A percentile compares a stretch with the other conserved stretches of the same genome.
These are phyloP conservation scores for Acropternis orthonyx DNA, from an alignment of 2,797 vertebrate species.

Conservation along the genomic window DNA sequence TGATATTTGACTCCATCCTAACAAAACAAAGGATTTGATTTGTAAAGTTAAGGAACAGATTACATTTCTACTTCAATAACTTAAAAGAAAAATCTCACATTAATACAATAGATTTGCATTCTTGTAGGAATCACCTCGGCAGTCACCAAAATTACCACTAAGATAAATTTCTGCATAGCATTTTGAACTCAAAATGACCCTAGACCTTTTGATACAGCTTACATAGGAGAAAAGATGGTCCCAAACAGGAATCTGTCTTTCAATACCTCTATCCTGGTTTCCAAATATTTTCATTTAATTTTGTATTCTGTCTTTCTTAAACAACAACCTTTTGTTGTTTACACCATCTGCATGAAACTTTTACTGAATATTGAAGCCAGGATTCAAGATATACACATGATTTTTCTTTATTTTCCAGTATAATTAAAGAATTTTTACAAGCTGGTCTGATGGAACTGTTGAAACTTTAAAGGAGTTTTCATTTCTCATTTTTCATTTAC, in stretches of 20 bases:
- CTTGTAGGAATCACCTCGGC: not conserved
- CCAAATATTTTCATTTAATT: not conserved
- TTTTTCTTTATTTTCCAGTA: not conserved
- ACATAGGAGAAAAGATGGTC: not conserved
- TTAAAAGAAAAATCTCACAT: not conserved
- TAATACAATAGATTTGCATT: not conserved
- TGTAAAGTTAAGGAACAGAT: not conserved
- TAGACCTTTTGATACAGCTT: not conserved
- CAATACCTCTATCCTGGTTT: not conserved
- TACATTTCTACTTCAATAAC: constrained; percentile 9
- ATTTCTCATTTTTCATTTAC: not conserved
- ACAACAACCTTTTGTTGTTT: not conserved
- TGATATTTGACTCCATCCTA: not conserved
- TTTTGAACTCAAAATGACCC: not conserved
- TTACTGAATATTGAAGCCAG: not conserved
- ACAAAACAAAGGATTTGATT: constrained; percentile 33
- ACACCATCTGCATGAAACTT: not conserved
- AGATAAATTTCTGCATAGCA: not conserved
- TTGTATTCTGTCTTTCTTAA: not conserved
- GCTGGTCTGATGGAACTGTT: not conserved
- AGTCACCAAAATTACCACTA: not conserved
- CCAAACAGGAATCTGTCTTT: not conserved
- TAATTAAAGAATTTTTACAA: not conserved
- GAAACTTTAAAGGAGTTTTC: not conserved
- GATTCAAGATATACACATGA: not conserved